Base-by-base conservation (phyloP, 2,888 invertebrate genomes). In the Creontiades dilutus region DNA sequence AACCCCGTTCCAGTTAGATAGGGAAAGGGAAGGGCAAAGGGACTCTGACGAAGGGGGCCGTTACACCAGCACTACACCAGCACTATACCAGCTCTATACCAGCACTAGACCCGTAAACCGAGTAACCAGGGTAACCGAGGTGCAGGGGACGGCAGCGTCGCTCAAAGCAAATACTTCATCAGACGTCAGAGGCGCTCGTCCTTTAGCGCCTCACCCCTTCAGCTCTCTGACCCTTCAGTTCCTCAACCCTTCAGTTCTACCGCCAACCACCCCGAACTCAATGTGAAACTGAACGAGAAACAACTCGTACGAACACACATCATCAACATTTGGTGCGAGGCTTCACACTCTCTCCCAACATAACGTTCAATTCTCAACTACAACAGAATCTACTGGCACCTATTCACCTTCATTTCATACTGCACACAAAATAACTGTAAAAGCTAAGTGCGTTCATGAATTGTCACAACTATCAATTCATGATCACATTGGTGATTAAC, bases 81-180 rank as follows among this genome's bases (percentile, higher is more conserved):
- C 14, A 52, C 52, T 52, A 16, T 11, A 52, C 52, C 52, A 13
- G 52, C 52, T 13, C 52, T 52, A 16, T 52, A 13, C 14, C 52
- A 16, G 52, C 52, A 14, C 14, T 52, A 52, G 5, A 13, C 14
- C 52, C 3, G 52, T 3, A 11, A 2, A 2, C 5, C 14, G 5
- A 16, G 52, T 12, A 14, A 13, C 14, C 52, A 52, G 52, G 14
- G 13, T 52, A 13, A 16, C 52, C 52, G 52, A 13, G 14, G 13
- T 13, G 13, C 9, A 7, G 9, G 48, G 9, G 48, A 7, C 48
- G 9, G 7, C 13, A 13, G 52, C 13, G 11, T 16, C 52, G 14
- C 16, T 52, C 52, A 52, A 52, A 68, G 23, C 68, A 68, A 68
- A 68, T 23, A 68, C 68, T 19, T 61, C 61, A 19, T 61, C 61